Base-by-base conservation (phyloP, 2,113 vertebrate genomes). In the Riparia riparia region DNA sequence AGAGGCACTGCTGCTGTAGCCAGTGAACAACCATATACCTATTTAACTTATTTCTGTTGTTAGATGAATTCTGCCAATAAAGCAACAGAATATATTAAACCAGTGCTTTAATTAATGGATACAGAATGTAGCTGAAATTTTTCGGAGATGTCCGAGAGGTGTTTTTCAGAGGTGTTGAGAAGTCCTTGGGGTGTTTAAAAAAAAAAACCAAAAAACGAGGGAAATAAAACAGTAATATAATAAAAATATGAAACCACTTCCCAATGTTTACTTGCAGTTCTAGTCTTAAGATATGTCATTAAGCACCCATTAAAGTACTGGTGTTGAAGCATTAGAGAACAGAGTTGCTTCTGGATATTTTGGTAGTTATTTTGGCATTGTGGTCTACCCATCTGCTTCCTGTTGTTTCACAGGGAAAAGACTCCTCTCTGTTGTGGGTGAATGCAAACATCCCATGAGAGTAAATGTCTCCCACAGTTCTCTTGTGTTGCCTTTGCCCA, bases 1-100 rank as follows among this genome's bases (percentile, higher is more conserved):
- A 90, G 50, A 95, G 82, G 89, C 86, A 79, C 70, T 26, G 51
- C 80, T 93, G 88, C 79, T 86, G 63, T 65, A 97, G 71, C 95
- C 89, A 73, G 64, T 17, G 41, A 79, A 13, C 47, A 93, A 60
- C 41, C 66, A 39, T 14, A 32, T 92, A 53, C 65, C 68, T 86
- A 5, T 61, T 79, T 25, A 68, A 82, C 19, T 86, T 63, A 3
- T 2, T 81, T 45, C 32, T 70, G 45, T 47, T 90, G n/a, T 80
- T 70, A 56, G 31, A 41, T 73, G 60, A 85, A 77, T 85, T 80
- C 61, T 93, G 49, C 63, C 44, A 87, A 8, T 12, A 47, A 64
- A 74, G 49, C 53, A 19, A 54, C 42, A 61, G 29, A 41, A 45
- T 56, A 19, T 61, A 17, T 10, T 82, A 45, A 93, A 72, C 17